phyloP scores from a whole-genome alignment of 2,797 vertebrate genomes.

The Sylvia borin region DNA sequence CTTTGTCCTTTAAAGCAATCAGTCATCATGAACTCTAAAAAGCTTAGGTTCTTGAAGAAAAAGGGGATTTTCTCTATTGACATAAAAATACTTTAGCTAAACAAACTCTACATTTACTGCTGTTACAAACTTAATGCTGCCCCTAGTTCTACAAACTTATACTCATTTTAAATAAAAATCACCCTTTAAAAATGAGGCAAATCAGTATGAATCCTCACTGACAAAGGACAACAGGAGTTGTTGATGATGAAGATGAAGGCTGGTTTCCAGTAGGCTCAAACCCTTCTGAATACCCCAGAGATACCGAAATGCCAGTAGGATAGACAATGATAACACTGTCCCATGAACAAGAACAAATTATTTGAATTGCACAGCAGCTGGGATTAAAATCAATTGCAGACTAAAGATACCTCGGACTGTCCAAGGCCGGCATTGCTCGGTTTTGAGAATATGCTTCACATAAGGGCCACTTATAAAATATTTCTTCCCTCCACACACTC shows the following conservation, averaged over 20 bases:
- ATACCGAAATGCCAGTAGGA: not conserved
- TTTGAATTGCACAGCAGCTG: not conserved
- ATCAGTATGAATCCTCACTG: not conserved
- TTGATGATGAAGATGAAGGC: not conserved
- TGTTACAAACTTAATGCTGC: not conserved
- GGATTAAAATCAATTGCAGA: not conserved
- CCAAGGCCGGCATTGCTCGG: not conserved
- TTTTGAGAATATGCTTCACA: not conserved
- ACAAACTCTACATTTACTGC: not conserved
- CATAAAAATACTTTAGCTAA: not conserved
- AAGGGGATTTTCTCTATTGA: not conserved
- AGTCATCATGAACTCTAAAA: not conserved
- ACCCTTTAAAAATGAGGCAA: not conserved
- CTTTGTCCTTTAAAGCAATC: slow-evolving; percentile 1
- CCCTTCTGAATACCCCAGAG: not conserved
- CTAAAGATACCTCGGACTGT: not conserved
- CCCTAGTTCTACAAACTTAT: not conserved
- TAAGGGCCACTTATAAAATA: not conserved
- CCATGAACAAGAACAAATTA: not conserved
- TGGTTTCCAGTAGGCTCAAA: not conserved
- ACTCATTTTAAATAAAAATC: not conserved
- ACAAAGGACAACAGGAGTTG: not conserved
- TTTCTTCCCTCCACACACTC: not conserved
- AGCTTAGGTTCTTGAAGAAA: not conserved
- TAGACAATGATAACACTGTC: not conserved